Conservation (phyloP, 2,888 invertebrate genomes). For the Resseliella maxima region DNA sequence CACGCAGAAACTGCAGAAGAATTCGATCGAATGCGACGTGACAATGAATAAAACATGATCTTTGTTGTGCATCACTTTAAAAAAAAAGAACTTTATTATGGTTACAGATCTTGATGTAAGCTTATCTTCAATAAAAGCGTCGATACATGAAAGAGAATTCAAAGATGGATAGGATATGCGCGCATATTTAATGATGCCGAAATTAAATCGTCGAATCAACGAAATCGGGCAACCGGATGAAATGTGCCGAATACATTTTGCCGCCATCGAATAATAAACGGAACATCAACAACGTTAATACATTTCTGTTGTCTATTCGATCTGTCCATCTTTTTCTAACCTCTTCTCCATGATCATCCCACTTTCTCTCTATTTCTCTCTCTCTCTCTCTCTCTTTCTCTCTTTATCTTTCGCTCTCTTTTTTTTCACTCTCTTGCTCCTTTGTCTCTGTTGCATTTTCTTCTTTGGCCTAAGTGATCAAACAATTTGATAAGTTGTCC, state of each 20-base stretch:
- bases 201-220: slow-evolving; percentile 15
- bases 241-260: background rate
- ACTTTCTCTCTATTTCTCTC: too few species aligned
- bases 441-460: background rate
- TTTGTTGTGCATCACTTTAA: background rate
- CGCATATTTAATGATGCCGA: slow-evolving; percentile 25
- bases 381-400: background rate
- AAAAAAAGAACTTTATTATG: too few species aligned
- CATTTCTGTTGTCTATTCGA: background rate
- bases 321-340: background rate
- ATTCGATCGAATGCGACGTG: background rate
- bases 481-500: background rate
- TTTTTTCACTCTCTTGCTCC: too few species aligned
- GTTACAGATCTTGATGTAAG: too few species aligned
- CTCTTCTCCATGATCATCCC: background rate
- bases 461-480: background rate
- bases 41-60: slow-evolving; percentile 34
- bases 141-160: background rate
- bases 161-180: background rate
- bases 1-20: background rate
- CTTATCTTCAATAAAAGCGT: too few species aligned
- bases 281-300: slow-evolving; percentile 30
- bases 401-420: background rate
- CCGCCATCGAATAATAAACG: background rate
- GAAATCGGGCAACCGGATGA: background rate